Base-by-base conservation (phyloP, 2,888 invertebrate species). In the Galeruca laticollis region DNA sequence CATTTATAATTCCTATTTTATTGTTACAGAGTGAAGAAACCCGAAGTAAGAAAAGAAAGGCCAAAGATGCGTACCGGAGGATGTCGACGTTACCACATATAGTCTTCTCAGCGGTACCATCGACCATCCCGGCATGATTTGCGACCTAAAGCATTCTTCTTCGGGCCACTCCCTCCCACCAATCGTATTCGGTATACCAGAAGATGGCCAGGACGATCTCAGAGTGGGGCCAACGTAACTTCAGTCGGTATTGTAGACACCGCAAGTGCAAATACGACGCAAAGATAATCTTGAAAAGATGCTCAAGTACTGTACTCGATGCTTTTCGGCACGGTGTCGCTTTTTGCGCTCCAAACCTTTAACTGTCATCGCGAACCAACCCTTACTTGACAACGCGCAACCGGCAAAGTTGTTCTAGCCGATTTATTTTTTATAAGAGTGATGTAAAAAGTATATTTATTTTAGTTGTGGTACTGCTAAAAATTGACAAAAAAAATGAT, bases 81-180 rank as follows among this genome's bases (percentile, higher is more conserved):
- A 66, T 57, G 40, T 56, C 49, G 57, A 57, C 35, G 49, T n/a
- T 59, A 52, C 65, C 70, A 70, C 70, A 66, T 67, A 67, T 67
- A 67, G 60, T 35, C 59, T 60, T 59, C 56, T 57, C 56, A 57
- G 56, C 56, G 56, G 56, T 57, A 57, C 56, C 56, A 57, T 57
- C 56, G 26, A 57, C 56, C 56, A 57, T 57, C 56, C 56, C 56
- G 56, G 35, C 56, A 80, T 81, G 83, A 84, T 84, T 84, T 82
- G 84, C 83, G 82, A 83, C 79, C 75, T 78, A 75, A 81, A 81
- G 82, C 81, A 82, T 81, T 81, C 81, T 82, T 81, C 81, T 78
- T 80, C 80, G 81, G 78, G 81, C 82, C 78, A 84, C 84, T 84
- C 85, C 85, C 82, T 80, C 80, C 78, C 80, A 78, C 85, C 86